phyloP scores from a whole-genome alignment of 2,888 invertebrate species.

The Drosophila atroscutellata region DNA sequence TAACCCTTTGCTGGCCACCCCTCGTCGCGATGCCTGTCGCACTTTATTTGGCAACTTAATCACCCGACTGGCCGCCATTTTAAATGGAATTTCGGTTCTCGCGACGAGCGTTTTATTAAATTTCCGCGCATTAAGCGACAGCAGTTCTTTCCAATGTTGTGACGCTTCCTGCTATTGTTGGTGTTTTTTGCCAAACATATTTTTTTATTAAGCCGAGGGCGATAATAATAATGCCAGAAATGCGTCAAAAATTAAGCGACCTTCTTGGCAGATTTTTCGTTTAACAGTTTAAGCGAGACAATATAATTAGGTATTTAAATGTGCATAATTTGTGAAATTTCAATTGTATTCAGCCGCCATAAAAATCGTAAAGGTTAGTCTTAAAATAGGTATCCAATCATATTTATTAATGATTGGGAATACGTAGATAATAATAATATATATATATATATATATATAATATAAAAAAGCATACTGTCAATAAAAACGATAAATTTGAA shows the following conservation, averaged over 20 bases:
- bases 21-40: constrained; percentile 48
- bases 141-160: constrained; percentile 60
- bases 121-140: constrained; percentile 65
- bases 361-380: neutral
- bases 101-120: constrained; percentile 71
- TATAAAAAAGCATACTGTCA: no score
- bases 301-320: neutral
- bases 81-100: constrained; percentile 67
- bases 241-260: constrained; percentile 62
- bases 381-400: neutral
- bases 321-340: neutral
- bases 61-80: constrained; percentile 75
- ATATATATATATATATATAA: no score
- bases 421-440: neutral
- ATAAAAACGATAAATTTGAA: neutral
- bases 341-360: neutral
- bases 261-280: constrained; percentile 47
- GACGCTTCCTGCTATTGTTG: constrained; percentile 4
- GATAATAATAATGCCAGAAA: constrained; percentile 65
- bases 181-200: constrained; percentile 8
- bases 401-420: neutral
- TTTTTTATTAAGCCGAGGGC: constrained; percentile 32
- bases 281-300: neutral
- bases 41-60: constrained; percentile 81
- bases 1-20: constrained; percentile 55